These are phyloP conservation scores for Apogon hyalosoma DNA, from an alignment of 2,797 vertebrate genomes.

Conservation along the genomic window DNA sequence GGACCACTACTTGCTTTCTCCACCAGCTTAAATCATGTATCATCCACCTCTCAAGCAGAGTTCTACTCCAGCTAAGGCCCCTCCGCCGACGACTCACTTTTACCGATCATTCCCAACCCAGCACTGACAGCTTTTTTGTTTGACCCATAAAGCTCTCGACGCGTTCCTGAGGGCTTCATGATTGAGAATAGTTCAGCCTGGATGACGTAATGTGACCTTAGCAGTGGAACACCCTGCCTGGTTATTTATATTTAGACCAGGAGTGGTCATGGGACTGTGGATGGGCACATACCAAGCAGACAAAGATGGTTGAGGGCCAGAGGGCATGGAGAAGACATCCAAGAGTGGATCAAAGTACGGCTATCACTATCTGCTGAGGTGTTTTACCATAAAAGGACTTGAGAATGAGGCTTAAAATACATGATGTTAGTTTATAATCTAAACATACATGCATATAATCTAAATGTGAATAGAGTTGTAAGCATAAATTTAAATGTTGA, in stretches of 20 bases:
- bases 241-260: constrained; percentile 72
- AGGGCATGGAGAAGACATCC: constrained; percentile 34
- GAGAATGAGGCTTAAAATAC: constrained; percentile 24
- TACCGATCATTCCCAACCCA: constrained; percentile 10
- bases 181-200: constrained; percentile 31
- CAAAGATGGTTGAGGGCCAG: constrained; percentile 69
- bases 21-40: neutral
- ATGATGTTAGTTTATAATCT: neutral
- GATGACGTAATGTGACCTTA: constrained; percentile 75
- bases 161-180: constrained; percentile 7
- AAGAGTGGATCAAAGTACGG: neutral
- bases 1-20: neutral
- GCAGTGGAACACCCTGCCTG: constrained; percentile 29
- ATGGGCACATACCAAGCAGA: constrained; percentile 65
- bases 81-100: neutral
- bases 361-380: constrained; percentile 34
- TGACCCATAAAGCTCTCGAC: constrained; percentile 42
- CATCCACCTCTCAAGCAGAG: neutral
- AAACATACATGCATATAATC: too few species aligned
- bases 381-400: constrained; percentile 42
- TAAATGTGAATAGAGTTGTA: too few species aligned
- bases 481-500: too few species aligned
- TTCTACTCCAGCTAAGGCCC: neutral
- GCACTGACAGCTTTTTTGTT: neutral
- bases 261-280: constrained; percentile 60